These are phyloP conservation scores for Timema cristinae DNA, from an alignment of 2,888 invertebrate genomes.

Conservation along the genomic window DNA sequence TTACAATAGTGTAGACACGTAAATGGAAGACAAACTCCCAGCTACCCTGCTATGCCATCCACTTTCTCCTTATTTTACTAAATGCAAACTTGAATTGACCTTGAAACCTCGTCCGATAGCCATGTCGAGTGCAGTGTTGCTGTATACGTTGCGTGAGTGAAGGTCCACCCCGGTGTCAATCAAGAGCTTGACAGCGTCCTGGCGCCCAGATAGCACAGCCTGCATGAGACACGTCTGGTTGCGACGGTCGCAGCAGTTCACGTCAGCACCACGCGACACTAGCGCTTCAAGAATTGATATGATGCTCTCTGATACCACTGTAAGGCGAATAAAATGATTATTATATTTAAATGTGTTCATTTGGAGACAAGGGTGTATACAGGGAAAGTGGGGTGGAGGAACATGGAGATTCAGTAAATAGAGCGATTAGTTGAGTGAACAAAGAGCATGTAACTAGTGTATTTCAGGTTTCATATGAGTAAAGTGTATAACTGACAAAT, in stretches of 20 bases:
- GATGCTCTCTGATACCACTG: conserved; percentile 14
- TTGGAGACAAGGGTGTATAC: too few relatives aligned
- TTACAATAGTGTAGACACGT: too few relatives aligned
- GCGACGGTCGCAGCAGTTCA: conserved; percentile 10
- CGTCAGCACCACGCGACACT: conserved; percentile 18
- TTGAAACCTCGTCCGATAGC: conserved; percentile 24
- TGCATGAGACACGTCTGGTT: conserved; percentile 26
- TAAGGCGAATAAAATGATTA: background rate
- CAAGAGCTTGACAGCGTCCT: conserved; percentile 31
- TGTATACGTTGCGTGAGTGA: conserved; percentile 29
- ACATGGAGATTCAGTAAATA: too few relatives aligned
- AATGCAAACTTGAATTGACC: background rate
- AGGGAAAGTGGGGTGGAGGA: too few relatives aligned
- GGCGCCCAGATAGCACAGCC: conserved; percentile 24
- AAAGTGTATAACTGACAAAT: too few relatives aligned
- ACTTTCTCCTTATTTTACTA: too few relatives aligned
- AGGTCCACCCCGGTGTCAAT: conserved; percentile 33
- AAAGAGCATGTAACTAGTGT: too few relatives aligned
- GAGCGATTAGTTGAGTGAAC: too few relatives aligned
- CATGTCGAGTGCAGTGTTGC: conserved; percentile 33
- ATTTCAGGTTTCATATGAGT: too few relatives aligned
- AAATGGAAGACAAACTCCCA: too few relatives aligned
- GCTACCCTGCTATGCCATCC: too few relatives aligned
- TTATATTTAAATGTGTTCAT: background rate
- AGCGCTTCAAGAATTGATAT: conserved; percentile 10